Conservation (phyloP, 2,888 invertebrate species). For the Limnephilus rhombicus region DNA sequence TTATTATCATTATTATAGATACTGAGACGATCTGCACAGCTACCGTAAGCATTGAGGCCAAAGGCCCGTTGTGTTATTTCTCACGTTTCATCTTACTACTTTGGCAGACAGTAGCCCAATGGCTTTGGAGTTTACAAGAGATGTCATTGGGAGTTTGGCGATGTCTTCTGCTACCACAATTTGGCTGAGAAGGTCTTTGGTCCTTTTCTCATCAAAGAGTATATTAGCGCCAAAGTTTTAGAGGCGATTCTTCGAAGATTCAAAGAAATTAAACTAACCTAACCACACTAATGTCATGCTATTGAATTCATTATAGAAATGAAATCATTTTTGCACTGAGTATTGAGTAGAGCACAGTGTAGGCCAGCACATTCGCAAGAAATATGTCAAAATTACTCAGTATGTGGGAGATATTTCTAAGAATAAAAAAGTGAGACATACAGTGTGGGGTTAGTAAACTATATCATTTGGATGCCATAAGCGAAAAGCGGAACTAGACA, state of each 20-base stretch:
- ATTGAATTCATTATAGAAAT: no score
- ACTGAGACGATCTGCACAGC: background rate
- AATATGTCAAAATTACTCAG: background rate
- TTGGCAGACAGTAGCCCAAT: background rate
- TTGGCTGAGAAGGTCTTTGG: no score
- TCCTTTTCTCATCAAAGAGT: no score
- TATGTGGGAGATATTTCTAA: background rate
- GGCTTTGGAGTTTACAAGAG: background rate
- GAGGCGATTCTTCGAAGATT: no score
- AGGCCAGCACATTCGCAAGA: background rate
- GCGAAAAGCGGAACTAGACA: constrained; percentile 2
- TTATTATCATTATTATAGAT: background rate
- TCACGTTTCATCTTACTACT: background rate
- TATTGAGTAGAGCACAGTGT: background rate
- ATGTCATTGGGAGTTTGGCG: background rate
- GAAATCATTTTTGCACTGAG: no score
- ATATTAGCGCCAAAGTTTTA: no score
- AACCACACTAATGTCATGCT: no score
- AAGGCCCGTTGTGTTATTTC: background rate
- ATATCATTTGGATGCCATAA: background rate
- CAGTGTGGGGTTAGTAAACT: background rate
- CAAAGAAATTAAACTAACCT: no score
- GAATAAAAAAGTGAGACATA: background rate
- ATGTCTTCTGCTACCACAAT: no score
- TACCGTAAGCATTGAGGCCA: background rate